Conservation (phyloP, 2,113 vertebrate species). For the Panthera tigris region DNA sequence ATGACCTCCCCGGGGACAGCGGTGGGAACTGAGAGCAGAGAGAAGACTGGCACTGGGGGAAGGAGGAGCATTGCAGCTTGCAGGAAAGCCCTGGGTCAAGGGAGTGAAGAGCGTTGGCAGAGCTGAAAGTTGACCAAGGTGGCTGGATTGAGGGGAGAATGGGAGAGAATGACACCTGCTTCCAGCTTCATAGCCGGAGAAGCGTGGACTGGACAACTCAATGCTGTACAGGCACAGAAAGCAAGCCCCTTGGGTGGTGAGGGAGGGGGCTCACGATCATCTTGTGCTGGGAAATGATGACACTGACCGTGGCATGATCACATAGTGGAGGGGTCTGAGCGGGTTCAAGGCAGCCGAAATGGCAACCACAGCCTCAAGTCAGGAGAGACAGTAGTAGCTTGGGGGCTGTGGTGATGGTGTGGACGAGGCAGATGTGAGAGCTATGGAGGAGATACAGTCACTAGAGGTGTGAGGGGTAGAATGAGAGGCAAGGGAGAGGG, state of each 20-base stretch:
- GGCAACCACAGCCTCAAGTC: background rate
- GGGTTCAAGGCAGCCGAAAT: background rate
- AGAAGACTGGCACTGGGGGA: fast-evolving
- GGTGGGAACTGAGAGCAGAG: background rate
- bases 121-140: background rate
- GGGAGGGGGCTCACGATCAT: too few relatives aligned
- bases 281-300: background rate
- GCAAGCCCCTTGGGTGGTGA: background rate
- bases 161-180: background rate
- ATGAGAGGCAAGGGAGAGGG: background rate
- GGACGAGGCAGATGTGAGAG: background rate
- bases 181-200: background rate
- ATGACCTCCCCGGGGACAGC: background rate
- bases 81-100: background rate
- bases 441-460: background rate
- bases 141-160: background rate
- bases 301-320: fast-evolving
- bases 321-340: background rate
- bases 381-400: fast-evolving
- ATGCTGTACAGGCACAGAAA: background rate
- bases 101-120: background rate
- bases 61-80: background rate
- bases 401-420: background rate
- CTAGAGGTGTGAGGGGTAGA: background rate
- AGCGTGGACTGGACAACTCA: background rate